Evolutionary conservation across 1,140 invertebrate species (phyloP).

Genomic region (Orius insidiosus): DNA sequence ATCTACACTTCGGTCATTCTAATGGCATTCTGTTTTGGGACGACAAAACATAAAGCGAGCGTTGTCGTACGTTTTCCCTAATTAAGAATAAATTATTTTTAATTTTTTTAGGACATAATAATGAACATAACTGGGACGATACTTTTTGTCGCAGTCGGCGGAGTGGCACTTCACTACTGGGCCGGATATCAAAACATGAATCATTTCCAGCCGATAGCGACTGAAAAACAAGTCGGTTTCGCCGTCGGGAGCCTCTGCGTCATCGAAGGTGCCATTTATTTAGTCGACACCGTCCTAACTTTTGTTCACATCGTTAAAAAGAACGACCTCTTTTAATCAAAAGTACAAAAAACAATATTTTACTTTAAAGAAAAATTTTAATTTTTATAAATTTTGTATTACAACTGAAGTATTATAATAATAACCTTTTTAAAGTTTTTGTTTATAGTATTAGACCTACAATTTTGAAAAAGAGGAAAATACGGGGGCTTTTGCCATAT

Average conservation of each 20-base stretch:
- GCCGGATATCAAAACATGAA: conserved; percentile 59
- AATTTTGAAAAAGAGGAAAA: too few relatives aligned
- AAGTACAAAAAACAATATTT: too few relatives aligned
- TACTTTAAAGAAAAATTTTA: conserved; percentile 11
- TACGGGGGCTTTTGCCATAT: too few relatives aligned
- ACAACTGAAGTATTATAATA: conserved; percentile 13
- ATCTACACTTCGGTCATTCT: conserved; percentile 29
- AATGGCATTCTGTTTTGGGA: conserved; percentile 41
- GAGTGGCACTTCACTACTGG: conserved; percentile 72
- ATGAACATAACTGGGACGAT: conserved; percentile 74
- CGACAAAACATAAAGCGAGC: conserved; percentile 49
- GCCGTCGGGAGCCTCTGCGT: conserved; percentile 61
- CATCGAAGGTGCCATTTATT: conserved; percentile 53
- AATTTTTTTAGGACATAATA: conserved; percentile 59
- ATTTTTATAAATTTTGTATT: conserved; percentile 7
- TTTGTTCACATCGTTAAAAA: conserved; percentile 47
- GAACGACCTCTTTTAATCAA: conserved; percentile 5
- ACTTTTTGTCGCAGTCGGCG: conserved; percentile 65
- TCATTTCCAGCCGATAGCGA: conserved; percentile 43
- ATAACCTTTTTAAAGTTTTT: too few relatives aligned
- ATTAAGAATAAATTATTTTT: background rate
- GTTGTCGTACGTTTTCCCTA: conserved; percentile 29
- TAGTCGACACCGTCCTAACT: conserved; percentile 56
- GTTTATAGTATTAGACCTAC: too few relatives aligned
- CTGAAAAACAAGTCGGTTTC: conserved; percentile 57